phyloP scores from a whole-genome alignment of 2,113 vertebrate genomes.

The Saguinus midas region DNA sequence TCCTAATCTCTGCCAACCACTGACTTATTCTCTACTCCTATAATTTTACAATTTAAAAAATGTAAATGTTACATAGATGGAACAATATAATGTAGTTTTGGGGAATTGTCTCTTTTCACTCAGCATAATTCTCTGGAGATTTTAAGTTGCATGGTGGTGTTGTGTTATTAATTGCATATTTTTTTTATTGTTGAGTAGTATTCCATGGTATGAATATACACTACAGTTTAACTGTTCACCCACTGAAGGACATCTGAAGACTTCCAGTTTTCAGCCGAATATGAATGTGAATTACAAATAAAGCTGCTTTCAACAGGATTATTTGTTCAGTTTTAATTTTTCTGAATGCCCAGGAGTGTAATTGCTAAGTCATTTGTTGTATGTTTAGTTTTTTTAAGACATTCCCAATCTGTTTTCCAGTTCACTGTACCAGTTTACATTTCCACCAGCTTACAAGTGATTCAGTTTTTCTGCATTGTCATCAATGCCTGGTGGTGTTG shows the following conservation, averaged over 20 bases:
- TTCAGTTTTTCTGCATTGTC: background rate
- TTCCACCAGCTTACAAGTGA: background rate
- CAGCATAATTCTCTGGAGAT: background rate
- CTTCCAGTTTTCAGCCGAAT: background rate
- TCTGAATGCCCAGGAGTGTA: background rate
- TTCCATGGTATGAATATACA: background rate
- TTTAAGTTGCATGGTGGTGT: background rate
- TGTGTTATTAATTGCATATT: background rate
- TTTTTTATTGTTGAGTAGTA: background rate
- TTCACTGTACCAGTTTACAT: background rate
- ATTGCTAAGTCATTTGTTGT: background rate
- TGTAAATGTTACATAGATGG: background rate
- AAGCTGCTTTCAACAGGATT: background rate
- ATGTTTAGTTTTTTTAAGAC: slow-evolving; percentile 9
- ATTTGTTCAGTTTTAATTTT: background rate
- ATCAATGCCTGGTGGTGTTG: background rate
- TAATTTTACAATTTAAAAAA: slow-evolving; percentile 2
- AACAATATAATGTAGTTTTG: background rate
- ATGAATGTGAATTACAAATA: background rate
- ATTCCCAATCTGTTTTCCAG: background rate
- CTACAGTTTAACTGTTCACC: background rate
- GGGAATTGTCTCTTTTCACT: background rate
- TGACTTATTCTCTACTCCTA: background rate
- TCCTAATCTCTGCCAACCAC: background rate
- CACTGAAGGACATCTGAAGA: background rate